A percentile compares a stretch with the other conserved stretches of the same genome.
These are phyloP conservation scores for Phaethon lepturus DNA, from an alignment of 2,113 vertebrate species.

Conservation along the genomic window DNA sequence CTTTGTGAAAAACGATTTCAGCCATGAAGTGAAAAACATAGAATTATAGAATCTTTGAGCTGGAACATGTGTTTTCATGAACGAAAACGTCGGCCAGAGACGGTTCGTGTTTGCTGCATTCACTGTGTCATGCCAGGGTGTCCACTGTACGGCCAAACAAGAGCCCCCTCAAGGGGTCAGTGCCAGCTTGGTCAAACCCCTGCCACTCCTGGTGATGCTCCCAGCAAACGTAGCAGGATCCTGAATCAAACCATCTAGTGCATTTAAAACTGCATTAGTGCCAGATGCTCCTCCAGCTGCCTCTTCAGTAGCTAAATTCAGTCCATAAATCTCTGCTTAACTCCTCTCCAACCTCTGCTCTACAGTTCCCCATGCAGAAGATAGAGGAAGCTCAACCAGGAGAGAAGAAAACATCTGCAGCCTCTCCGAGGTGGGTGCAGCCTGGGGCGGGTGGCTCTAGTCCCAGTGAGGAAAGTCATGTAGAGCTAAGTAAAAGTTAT, in stretches of 20 bases:
- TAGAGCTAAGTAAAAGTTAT: neutral
- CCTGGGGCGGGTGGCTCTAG: fast-evolving
- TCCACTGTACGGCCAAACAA: neutral
- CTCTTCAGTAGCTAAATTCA: neutral
- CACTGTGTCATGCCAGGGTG: neutral
- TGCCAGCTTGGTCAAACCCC: neutral
- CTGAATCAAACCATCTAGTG: neutral
- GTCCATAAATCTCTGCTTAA: neutral
- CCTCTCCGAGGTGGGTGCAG: neutral
- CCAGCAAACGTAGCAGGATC: neutral
- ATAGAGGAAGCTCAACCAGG: neutral
- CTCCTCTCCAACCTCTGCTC: neutral
- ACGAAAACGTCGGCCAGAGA: neutral
- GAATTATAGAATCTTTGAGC: too few species aligned
- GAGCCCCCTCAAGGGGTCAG: neutral
- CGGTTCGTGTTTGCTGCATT: neutral
- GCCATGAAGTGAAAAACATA: neutral
- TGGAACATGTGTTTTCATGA: too few species aligned
- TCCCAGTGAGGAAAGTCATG: fast-evolving
- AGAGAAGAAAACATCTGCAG: neutral
- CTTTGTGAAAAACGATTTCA: neutral
- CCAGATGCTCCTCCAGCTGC: neutral
- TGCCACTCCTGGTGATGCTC: neutral
- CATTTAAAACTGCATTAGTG: neutral
- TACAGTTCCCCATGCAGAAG: neutral